Conservation (phyloP, 2,113 vertebrate genomes). For the Tamias sibiricus region DNA sequence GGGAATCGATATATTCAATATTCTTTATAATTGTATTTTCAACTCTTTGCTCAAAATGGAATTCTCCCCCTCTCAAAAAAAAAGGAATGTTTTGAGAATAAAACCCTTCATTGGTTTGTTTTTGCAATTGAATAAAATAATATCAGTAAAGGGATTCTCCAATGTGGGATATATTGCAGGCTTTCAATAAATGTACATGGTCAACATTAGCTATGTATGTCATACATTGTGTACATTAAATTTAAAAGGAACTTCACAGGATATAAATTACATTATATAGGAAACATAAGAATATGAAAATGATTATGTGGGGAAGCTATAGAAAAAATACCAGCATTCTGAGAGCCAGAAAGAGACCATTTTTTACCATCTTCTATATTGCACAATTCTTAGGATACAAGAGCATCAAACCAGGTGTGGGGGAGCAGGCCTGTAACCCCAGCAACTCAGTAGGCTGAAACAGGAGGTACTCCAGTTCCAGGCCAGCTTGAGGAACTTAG, state of each 20-base stretch:
- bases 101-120: neutral
- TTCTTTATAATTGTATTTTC: neutral
- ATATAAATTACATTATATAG: neutral
- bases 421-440: too few species aligned
- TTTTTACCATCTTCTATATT: neutral
- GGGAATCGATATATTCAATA: neutral
- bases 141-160: neutral
- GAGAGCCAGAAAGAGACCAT: neutral
- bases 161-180: neutral
- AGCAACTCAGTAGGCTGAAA: too few species aligned
- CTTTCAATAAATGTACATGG: neutral
- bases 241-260: neutral
- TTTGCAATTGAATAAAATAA: conserved; percentile 20
- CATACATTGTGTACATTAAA: neutral
- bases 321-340: neutral
- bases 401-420: too few species aligned
- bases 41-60: conserved; percentile 5
- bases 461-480: too few species aligned
- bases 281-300: conserved; percentile 5
- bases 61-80: neutral
- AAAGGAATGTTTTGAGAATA: neutral
- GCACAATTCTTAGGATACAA: neutral
- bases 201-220: neutral
- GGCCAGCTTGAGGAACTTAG: too few species aligned
- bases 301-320: neutral